phyloP scores from a whole-genome alignment of 2,797 vertebrate genomes.

The Chanos chanos region DNA sequence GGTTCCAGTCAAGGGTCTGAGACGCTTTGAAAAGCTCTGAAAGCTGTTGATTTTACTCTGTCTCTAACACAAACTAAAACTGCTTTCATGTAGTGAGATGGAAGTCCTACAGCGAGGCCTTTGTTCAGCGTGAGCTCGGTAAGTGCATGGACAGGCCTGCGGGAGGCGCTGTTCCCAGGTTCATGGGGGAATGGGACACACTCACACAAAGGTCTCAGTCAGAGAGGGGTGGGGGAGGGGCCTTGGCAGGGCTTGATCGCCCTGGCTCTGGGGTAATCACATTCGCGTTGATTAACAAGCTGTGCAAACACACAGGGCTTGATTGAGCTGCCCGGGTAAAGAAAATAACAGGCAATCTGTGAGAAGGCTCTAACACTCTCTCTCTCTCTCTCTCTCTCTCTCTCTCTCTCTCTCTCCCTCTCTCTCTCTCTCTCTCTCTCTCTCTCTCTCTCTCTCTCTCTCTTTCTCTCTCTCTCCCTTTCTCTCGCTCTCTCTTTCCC shows the following conservation, averaged over 20 bases:
- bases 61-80: not conserved
- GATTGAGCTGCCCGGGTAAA: constrained; percentile 55
- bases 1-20: no score
- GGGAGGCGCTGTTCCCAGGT: constrained; percentile 25
- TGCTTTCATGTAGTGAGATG: not conserved
- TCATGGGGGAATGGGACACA: not conserved
- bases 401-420: constrained; percentile 22
- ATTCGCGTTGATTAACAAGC: constrained; percentile 55
- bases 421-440: constrained; percentile 17
- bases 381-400: constrained; percentile 29
- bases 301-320: constrained; percentile 50
- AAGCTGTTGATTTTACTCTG: constrained; percentile 3
- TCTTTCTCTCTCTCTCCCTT: no score
- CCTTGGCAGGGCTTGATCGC: constrained; percentile 49
- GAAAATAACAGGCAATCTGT: constrained; percentile 52
- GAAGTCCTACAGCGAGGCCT: not conserved
- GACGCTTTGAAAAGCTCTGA: no score
- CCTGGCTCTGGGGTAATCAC: constrained; percentile 51
- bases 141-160: no score
- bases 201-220: constrained; percentile 27
- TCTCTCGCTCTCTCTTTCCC: no score
- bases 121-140: not conserved
- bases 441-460: no score
- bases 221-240: not conserved
- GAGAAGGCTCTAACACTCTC: constrained; percentile 39